Evolutionary conservation across 37 sponge, comb jelly and placozoan genomes (phyloP).

Genomic region (Aphrocallistes beatrix): DNA sequence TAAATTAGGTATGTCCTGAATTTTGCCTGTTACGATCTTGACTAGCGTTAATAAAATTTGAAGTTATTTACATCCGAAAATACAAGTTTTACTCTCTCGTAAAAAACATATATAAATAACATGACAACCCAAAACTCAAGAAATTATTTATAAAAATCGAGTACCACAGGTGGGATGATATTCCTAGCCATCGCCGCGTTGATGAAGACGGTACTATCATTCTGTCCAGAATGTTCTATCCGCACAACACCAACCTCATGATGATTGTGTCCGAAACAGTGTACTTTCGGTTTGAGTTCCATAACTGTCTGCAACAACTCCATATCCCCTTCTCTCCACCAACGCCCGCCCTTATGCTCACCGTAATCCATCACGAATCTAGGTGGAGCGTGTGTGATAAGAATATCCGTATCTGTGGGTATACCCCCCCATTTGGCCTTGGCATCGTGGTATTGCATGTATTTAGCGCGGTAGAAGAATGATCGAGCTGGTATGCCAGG

Average conservation of each 20-base stretch:
- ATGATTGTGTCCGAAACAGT: constrained; percentile 15
- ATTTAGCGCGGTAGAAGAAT: neutral
- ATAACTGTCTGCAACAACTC: neutral
- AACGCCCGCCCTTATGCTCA: neutral
- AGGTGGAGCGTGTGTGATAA: neutral
- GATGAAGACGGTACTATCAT: neutral
- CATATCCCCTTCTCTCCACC: constrained; percentile 10
- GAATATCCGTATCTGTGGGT: neutral
- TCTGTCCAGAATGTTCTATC: neutral
- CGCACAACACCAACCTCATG: neutral
- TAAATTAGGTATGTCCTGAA: too few relatives aligned
- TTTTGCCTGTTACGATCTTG: too few relatives aligned
- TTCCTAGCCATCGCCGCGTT: neutral
- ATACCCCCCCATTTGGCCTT: neutral
- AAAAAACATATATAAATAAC: too few relatives aligned
- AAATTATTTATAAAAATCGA: neutral
- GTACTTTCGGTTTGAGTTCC: neutral
- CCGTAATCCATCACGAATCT: constrained; percentile 3
- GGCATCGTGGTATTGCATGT: neutral
- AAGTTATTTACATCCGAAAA: too few relatives aligned
- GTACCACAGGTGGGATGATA: neutral
- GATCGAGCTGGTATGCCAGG: constrained; percentile 5
- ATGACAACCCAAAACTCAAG: too few relatives aligned
- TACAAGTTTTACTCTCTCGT: too few relatives aligned
- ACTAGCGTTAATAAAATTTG: too few relatives aligned